Conservation (phyloP, 1,140 invertebrate genomes). For the Bradysia coprophila region DNA sequence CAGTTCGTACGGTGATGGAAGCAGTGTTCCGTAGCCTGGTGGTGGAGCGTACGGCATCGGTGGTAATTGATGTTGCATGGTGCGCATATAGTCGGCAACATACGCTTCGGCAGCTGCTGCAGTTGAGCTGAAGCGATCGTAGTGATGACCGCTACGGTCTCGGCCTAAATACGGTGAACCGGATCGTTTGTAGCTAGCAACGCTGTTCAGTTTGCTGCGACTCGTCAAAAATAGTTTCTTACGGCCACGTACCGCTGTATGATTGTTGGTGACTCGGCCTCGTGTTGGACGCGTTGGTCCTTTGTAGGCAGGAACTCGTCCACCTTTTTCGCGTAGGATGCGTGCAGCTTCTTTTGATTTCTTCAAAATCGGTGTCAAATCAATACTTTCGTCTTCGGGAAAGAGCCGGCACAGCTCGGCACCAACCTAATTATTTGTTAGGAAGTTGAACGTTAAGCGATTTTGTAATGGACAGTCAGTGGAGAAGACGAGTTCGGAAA, state of each 20-base stretch:
- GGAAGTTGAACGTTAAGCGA: too few relatives aligned
- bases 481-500: too few relatives aligned
- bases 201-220: slow-evolving; percentile 11
- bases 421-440: too few relatives aligned
- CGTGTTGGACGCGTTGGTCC: slow-evolving; percentile 28
- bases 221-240: slow-evolving; percentile 9
- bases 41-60: slow-evolving; percentile 51
- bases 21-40: slow-evolving; percentile 30
- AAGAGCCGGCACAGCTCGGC: slow-evolving; percentile 89
- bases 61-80: slow-evolving; percentile 60
- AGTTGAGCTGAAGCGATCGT: slow-evolving; percentile 28
- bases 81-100: slow-evolving; percentile 58
- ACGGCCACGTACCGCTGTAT: slow-evolving; percentile 9
- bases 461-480: too few relatives aligned
- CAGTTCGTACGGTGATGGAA: slow-evolving; percentile 28
- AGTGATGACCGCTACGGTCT: slow-evolving; percentile 25
- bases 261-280: slow-evolving; percentile 14
- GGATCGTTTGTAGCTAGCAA: slow-evolving; percentile 30
- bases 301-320: slow-evolving; percentile 25
- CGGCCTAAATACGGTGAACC: slow-evolving; percentile 27
- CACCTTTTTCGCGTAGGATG: slow-evolving; percentile 27
- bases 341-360: slow-evolving; percentile 74
- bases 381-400: slow-evolving; percentile 81
- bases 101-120: slow-evolving; percentile 56
- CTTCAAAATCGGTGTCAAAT: slow-evolving; percentile 74